Evolutionary conservation across 2,113 vertebrate species (phyloP).

Genomic region (cat (Felis catus)): DNA sequence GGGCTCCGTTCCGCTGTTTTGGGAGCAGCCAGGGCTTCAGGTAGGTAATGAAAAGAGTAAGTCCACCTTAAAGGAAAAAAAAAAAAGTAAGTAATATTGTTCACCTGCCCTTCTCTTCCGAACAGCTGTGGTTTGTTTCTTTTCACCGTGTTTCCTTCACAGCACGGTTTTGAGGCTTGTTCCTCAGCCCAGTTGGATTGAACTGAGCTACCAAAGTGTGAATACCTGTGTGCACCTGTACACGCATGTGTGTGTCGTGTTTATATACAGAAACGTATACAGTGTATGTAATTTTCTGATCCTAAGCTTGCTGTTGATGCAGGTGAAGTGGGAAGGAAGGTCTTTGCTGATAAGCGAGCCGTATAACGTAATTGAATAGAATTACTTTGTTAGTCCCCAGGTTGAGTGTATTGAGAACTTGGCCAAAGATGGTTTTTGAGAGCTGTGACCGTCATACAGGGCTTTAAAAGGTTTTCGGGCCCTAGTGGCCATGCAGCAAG

Average conservation of each 20-base stretch:
- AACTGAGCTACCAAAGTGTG: neutral
- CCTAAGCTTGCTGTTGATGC: accelerated
- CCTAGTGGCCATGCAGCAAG: accelerated
- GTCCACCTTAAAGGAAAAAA: neutral
- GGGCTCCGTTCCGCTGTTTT: slow-evolving; percentile 89
- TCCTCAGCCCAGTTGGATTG: accelerated
- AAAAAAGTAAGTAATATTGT: too few species aligned
- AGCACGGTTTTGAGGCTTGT: neutral
- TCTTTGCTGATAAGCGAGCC: neutral
- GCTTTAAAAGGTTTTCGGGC: neutral
- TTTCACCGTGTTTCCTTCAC: neutral
- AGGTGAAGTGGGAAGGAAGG: accelerated
- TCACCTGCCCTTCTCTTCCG: accelerated
- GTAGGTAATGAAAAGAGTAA: slow-evolving; percentile 72
- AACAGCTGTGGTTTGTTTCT: neutral
- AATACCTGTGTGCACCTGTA: accelerated
- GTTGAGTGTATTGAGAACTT: accelerated
- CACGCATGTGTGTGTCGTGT: accelerated
- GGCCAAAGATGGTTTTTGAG: neutral
- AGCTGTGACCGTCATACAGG: accelerated
- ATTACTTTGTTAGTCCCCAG: too few species aligned
- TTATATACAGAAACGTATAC: accelerated
- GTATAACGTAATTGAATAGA: accelerated
- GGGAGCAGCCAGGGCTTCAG: slow-evolving; percentile 88
- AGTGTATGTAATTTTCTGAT: neutral